These are phyloP conservation scores for Echeneis naucrates DNA, from an alignment of 2,797 vertebrate genomes.

Conservation along the genomic window DNA sequence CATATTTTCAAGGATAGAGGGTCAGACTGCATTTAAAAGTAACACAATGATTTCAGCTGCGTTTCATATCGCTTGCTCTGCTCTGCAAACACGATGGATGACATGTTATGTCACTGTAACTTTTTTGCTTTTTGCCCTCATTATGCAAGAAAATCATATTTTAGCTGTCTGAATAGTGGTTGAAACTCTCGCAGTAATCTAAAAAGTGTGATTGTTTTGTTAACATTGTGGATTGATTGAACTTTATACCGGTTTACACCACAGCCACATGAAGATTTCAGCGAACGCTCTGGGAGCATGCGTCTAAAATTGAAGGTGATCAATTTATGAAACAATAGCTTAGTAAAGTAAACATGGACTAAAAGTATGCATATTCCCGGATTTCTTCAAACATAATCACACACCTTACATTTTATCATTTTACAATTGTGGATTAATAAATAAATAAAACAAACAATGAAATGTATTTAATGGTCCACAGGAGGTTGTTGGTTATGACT, in stretches of 20 bases:
- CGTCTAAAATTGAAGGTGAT: neutral
- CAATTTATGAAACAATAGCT: neutral
- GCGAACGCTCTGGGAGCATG: neutral
- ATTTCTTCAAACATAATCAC: constrained; percentile 15
- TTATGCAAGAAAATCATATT: neutral
- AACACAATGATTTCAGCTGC: too few relatives aligned
- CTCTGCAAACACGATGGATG: too few relatives aligned
- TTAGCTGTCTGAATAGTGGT: neutral
- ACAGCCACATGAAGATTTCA: neutral
- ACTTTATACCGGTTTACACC: neutral
- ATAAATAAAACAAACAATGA: constrained; percentile 37
- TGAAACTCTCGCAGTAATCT: neutral
- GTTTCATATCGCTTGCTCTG: too few relatives aligned
- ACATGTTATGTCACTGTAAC: too few relatives aligned
- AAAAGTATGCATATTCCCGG: neutral
- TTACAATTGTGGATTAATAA: constrained; percentile 5
- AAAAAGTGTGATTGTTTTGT: neutral
- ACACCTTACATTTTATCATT: neutral
- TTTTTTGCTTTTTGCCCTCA: too few relatives aligned
- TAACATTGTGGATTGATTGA: neutral
- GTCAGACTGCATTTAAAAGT: neutral
- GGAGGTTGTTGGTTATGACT: constrained; percentile 3
- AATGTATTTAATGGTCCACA: constrained; percentile 11
- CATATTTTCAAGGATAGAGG: too few relatives aligned
- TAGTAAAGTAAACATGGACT: neutral